These are phyloP conservation scores for Melanocharis versteri DNA, from an alignment of 2,113 vertebrate genomes.

Conservation along the genomic window DNA sequence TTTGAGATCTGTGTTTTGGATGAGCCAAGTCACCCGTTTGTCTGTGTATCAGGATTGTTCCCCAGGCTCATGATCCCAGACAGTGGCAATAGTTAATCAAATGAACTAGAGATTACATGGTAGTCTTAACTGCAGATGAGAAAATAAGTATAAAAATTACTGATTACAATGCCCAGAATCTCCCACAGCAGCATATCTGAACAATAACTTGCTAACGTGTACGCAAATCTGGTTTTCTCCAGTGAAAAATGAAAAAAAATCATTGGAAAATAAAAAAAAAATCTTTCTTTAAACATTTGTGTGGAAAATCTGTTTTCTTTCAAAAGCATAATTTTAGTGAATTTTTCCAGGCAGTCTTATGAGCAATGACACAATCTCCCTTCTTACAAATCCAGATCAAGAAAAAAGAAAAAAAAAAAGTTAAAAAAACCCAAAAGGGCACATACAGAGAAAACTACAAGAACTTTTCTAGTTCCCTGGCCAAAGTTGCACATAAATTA, in stretches of 20 bases:
- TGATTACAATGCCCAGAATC: neutral
- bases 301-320: neutral
- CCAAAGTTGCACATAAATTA: neutral
- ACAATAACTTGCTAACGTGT: neutral
- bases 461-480: neutral
- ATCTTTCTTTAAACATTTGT: neutral
- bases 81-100: neutral
- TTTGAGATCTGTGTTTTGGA: neutral
- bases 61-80: neutral
- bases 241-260: neutral
- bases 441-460: neutral
- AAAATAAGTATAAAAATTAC: neutral
- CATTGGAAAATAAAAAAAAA: neutral
- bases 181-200: neutral
- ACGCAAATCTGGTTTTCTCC: neutral
- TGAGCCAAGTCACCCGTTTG: neutral
- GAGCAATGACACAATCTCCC: neutral
- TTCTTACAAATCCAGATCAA: neutral
- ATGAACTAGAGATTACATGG: neutral
- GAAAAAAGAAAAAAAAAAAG: accelerated
- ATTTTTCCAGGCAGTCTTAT: neutral
- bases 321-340: neutral
- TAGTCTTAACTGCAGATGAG: neutral
- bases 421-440: accelerated
- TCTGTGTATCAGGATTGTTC: neutral